Percentiles rank a stretch among this genome's conserved stretches.
Conservation (phyloP, 2,113 vertebrate genomes). For the Vimba vimba region DNA sequence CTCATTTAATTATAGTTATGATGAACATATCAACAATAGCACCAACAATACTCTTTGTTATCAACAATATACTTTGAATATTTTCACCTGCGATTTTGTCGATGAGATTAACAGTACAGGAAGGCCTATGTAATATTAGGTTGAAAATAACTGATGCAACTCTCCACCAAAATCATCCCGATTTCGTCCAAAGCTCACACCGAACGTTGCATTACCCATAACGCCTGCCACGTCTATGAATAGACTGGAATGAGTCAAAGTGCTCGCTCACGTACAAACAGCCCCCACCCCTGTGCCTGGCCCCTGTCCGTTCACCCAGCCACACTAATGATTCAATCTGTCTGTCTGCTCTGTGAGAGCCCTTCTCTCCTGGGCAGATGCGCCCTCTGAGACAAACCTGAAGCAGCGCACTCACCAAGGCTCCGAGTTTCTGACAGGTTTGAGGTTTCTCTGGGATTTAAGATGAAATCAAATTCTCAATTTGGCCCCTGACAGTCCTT, state of each 20-base stretch:
- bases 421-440: neutral
- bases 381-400: conserved; percentile 35
- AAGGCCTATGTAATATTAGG: neutral
- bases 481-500: conserved; percentile 44
- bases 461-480: conserved; percentile 48
- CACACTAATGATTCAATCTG: conserved; percentile 47
- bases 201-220: conserved; percentile 7
- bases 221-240: conserved; percentile 42
- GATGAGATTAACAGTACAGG: neutral
- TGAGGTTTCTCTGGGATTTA: conserved; percentile 40
- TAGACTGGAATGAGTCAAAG: conserved; percentile 35
- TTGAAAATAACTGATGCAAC: neutral
- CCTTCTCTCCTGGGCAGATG: conserved; percentile 36
- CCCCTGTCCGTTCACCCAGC: conserved; percentile 30
- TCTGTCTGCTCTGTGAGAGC: conserved; percentile 32
- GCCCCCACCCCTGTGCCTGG: neutral
- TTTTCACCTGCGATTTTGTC: neutral
- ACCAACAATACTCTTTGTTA: neutral
- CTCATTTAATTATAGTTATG: neutral
- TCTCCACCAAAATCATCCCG: neutral
- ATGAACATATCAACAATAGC: neutral
- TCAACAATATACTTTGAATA: neutral
- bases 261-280: conserved; percentile 27
- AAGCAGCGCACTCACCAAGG: conserved; percentile 8
- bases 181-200: neutral